Evolutionary conservation across 2,113 vertebrate genomes (phyloP), one percentile per base, ranked within the genome.

Genomic region (Rostratula benghalensis): DNA sequence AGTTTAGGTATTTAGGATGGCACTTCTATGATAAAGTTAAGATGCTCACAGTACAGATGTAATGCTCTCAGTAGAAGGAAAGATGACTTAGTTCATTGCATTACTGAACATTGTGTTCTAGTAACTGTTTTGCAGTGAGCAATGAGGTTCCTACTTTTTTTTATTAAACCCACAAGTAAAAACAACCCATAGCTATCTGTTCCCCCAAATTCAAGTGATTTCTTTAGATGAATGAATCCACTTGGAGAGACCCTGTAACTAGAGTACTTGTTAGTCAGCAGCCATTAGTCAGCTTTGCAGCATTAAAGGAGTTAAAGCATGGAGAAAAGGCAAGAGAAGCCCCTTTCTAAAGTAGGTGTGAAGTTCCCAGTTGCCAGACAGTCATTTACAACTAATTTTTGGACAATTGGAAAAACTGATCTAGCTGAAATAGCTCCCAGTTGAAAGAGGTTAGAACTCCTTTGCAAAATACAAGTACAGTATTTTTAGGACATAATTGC

Each of bases 231-330:
- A 25, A 15, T 70, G 59, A 41, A 73, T 83, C 33, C 2, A 8
- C 17, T 64, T 85, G 33, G 13, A 89, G 30, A 65, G 25, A 65
- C 21, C 3, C 5, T 0, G 0, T 64, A n/a, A 11, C 28, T 57
- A 57, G 24, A 9, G 13, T 69, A 25, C 23, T 90, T 59, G 20
- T 20, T 90, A 43, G 61, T 5, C 4, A 17, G n/a, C 43, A 69
- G 5, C 7, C 56, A 6, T 68, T 56, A 23, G 10, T 51, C 74
- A 69, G 13, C 21, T 85, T 77, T 51, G 39, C n/a, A 81, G 28
- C 37, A 23, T 31, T 59, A 14, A 17, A 19, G 11, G 24, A 61
- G 7, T 69, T 74, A 53, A 68, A 37, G 15, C 3, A 2, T 31
- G 35, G 13, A 65, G 27, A 65, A 37, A 7, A 88, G 56, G 12